Base-by-base conservation (phyloP, 2,113 vertebrate species). In the Nothocercus nigrocapillus region DNA sequence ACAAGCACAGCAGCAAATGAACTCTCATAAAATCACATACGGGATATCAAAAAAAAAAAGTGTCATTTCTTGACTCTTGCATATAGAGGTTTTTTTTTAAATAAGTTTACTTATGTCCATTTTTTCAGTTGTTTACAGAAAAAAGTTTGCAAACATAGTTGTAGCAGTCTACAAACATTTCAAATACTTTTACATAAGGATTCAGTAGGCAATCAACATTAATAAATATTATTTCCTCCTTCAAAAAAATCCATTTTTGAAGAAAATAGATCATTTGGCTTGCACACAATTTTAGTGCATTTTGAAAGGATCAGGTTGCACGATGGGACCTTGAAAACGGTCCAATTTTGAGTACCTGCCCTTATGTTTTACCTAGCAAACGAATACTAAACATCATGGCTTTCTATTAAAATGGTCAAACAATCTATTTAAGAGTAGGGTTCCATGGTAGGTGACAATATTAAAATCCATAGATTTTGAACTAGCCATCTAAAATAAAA, bases 211-310 rank as follows among this genome's bases (percentile, higher is more conserved):
- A 96, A 94, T 91, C 51, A 95, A 94, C 85, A 95, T 94, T 67
- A 98, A 98, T 97, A 98, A 98, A 98, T 98, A 98, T 58, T 82
- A 94, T 89, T 93, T 97, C 42, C 93, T 94, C 67, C 91, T 97
- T 97, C 76, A 94, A 97, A 98, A 97, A 97, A 93, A 90, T 64
- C 72, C 6, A 78, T 87, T 97, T 97, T 78, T 92, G 73, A 95
- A 90, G 93, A 96, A 85, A 97, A 97, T 86, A 92, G 36, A 90
- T 93, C 74, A 63, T 58, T 97, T 96, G 96, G 95, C 95, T 95
- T 96, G 96, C 96, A 97, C 97, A 90, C 76, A 80, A 86, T 95
- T 96, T 97, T 80, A 96, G 95, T 97, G 96, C 96, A 96, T 91
- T 97, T 85, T 74, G 73, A 92, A 96, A 97, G 90, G 85, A 82